phyloP scores from a whole-genome alignment of 2,888 invertebrate genomes.

The Thymelicus lineola region DNA sequence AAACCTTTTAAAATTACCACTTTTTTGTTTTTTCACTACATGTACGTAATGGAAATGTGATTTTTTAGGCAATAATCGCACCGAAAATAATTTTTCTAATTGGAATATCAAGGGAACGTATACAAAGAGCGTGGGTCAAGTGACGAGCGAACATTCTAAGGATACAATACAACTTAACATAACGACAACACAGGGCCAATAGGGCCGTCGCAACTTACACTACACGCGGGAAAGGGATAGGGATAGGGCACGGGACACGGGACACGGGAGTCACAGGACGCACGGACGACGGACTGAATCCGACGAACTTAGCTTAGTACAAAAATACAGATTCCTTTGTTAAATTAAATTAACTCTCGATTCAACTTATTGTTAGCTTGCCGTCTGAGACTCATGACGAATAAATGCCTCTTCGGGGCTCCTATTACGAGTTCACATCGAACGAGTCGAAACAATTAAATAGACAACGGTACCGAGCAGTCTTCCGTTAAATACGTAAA shows the following conservation, averaged over 20 bases:
- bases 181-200: constrained; percentile 68
- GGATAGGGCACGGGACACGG: constrained; percentile 12
- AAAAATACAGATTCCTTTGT: constrained; percentile 83
- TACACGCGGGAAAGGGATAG: constrained; percentile 53
- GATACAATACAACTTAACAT: constrained; percentile 57
- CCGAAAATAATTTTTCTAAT: too few species aligned
- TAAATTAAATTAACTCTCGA: constrained; percentile 74
- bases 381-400: constrained; percentile 74
- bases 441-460: constrained; percentile 36
- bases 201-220: constrained; percentile 54
- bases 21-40: too few species aligned
- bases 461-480: constrained; percentile 73
- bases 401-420: constrained; percentile 76
- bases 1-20: too few species aligned
- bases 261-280: constrained; percentile 43
- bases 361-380: constrained; percentile 78
- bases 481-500: constrained; percentile 76
- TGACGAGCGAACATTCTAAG: constrained; percentile 43
- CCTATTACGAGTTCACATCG: constrained; percentile 44
- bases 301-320: constrained; percentile 70
- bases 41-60: too few species aligned
- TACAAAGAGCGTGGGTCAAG: not conserved
- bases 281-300: constrained; percentile 46
- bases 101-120: not conserved
- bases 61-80: too few species aligned